Evolutionary conservation across 2,888 invertebrate species (phyloP), one percentile per base, ranked within the genome.

Genomic region (Cabera pusaria): DNA sequence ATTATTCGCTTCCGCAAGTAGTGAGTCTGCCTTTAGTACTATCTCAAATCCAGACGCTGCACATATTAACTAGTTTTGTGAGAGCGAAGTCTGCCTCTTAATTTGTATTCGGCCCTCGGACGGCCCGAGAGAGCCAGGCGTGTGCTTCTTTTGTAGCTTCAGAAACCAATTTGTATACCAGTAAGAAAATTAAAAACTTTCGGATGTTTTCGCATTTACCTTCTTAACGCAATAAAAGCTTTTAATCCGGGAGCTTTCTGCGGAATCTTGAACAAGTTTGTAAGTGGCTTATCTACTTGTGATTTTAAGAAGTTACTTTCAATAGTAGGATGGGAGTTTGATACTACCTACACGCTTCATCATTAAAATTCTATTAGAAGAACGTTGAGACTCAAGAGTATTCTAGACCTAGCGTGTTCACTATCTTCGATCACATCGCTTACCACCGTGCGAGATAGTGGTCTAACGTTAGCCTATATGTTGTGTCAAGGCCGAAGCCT

Each of bases 81-180:
- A 64, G 69, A 69, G 63, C 64, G 64, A 70, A 74, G 71, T 67
- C 74, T 69, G 67, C 73, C 71, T 73, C 76, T 79, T 82, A 79
- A 84, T 84, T 81, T 80, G 81, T 84, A 84, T 84, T 81, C 83
- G 72, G 63, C 71, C 69, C 77, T 74, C 73, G 79, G 68, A 55
- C 58, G 54, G 59, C 58, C 41, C 60, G 61, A 65, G 67, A 71
- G 67, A 66, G 71, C 71, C 71, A 60, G 59, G 68, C 68, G 71
- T 73, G 70, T 73, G 71, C 77, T 81, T 69, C 79, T 82, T 79
- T 79, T 76, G 75, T 79, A 76, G 77, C 79, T 77, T 71, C 77
- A 69, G 73, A 76, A 83, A 81, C 80, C 81, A 82, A 84, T 84
- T 84, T 83, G 82, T 83, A 71, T 79, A 81, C 78, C 72, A 70